Conservation (phyloP, 2,888 invertebrate species). For the Brachypterus glaber region DNA sequence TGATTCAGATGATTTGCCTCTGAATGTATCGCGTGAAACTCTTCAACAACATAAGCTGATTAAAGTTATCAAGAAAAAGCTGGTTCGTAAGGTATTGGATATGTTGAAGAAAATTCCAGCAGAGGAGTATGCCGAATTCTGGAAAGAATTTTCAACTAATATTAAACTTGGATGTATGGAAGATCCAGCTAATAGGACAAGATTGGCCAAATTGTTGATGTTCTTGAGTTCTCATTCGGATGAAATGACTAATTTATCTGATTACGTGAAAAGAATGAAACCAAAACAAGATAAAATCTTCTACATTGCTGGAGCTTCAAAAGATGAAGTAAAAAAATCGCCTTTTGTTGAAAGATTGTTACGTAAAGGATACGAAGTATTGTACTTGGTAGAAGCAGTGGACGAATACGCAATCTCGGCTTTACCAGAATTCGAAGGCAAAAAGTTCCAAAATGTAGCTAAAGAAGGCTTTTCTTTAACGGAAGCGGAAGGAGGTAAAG, state of each 20-base stretch:
- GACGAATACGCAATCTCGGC: constrained; percentile 97
- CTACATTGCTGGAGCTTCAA: constrained; percentile 87
- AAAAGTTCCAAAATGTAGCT: constrained; percentile 99
- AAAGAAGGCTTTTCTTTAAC: constrained; percentile 91
- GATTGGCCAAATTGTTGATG: constrained; percentile 87
- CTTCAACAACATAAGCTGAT: constrained; percentile 97
- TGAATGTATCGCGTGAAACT: constrained; percentile 96
- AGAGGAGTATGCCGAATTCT: constrained; percentile 86
- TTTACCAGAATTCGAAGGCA: constrained; percentile 95
- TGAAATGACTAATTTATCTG: constrained; percentile 65
- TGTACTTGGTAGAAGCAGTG: constrained; percentile 91
- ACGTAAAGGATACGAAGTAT: constrained; percentile 89
- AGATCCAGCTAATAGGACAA: constrained; percentile 91
- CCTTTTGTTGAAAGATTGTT: constrained; percentile 94
- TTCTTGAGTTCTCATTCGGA: constrained; percentile 72
- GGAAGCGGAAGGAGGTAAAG: constrained; percentile 61
- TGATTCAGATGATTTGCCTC: constrained; percentile 95
- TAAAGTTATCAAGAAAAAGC: constrained; percentile 98
- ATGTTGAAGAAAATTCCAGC: constrained; percentile 95
- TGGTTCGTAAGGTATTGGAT: constrained; percentile 92
- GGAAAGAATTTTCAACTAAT: constrained; percentile 99
- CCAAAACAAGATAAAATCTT: constrained; percentile 89
- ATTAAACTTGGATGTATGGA: constrained; percentile 77
- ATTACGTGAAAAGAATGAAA: constrained; percentile 94
- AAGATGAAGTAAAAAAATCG: constrained; percentile 77